A percentile compares a stretch with the other conserved stretches of the same genome.
These are phyloP conservation scores for Kuschelorhynchus macadamiae DNA, from an alignment of 2,888 invertebrate species.

Conservation along the genomic window DNA sequence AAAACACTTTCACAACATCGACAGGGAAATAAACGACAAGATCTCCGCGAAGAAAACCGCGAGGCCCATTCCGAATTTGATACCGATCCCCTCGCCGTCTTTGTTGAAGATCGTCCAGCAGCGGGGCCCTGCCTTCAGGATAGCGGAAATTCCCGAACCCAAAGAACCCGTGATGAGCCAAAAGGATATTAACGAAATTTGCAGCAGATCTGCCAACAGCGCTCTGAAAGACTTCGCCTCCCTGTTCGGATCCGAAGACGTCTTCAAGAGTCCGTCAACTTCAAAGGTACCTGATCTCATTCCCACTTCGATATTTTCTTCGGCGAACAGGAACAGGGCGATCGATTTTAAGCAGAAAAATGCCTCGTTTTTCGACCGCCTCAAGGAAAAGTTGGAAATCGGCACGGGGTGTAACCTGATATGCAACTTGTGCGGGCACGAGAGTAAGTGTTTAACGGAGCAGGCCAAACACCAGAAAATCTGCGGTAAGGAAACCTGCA, in stretches of 20 bases:
- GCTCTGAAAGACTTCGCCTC: constrained; percentile 74
- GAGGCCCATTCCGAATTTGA: constrained; percentile 82
- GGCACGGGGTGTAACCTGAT: constrained; percentile 77
- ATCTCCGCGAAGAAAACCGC: constrained; percentile 65
- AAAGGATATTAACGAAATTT: constrained; percentile 69
- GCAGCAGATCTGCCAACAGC: constrained; percentile 68
- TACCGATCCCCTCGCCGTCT: constrained; percentile 80
- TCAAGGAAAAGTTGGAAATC: constrained; percentile 81
- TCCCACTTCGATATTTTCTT: constrained; percentile 56
- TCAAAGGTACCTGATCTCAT: constrained; percentile 64
- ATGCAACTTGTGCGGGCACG: constrained; percentile 81
- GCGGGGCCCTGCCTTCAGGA: constrained; percentile 52
- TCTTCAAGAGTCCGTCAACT: constrained; percentile 57
- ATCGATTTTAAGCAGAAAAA: constrained; percentile 75
- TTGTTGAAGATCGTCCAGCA: constrained; percentile 57
- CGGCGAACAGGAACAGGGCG: constrained; percentile 39
- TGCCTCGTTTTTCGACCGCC: constrained; percentile 85
- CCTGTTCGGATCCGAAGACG: constrained; percentile 66
- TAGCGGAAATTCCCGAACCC: constrained; percentile 49
- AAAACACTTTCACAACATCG: constrained; percentile 68
- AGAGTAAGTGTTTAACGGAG: constrained; percentile 86
- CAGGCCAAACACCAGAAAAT: constrained; percentile 83
- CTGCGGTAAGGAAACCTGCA: constrained; percentile 69
- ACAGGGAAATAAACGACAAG: constrained; percentile 54
- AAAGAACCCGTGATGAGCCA: constrained; percentile 66